Base-by-base conservation (phyloP, 2,113 vertebrate species). In the Rhynchomys soricoides region DNA sequence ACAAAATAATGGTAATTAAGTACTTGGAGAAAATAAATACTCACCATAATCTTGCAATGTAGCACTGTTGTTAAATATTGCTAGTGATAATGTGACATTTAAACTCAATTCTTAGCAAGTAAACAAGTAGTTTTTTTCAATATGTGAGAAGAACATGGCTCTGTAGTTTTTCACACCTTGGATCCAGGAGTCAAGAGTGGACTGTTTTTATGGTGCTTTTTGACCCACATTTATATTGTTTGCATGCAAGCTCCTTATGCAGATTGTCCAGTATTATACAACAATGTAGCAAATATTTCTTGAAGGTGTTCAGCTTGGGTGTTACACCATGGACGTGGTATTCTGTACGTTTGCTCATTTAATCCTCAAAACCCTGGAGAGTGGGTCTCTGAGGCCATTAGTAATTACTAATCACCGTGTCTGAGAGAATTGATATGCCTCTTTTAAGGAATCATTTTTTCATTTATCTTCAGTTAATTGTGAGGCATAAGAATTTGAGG, bases 111-210 rank as follows among this genome's bases (percentile, higher is more conserved):
- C 37, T 89, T 83, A 94, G 37, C 31, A 93, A n/a, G 21, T 85
- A 95, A 95, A 87, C 34, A 96, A 94, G 43, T 78, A 8, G 3
- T 55, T 88, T 94, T 95, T 93, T 92, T 94, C 17, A 91, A 17
- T 90, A 89, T 71, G 11, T 79, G 82, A 79, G 92, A 92, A 82
- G 19, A 95, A 73, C 92, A 55, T 90, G 64, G 64, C 77, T 91
- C 94, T 95, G 7, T 81, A 70, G 78, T 31, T 92, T 50, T 83
- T 90, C 29, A 90, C 13, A 55, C 34, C 26, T 75, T 87, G n/a
- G 87, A 7, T 91, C 19, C 62, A 1, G n/a, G 64, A 70, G 88
- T 83, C 86, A 73, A 82, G 5, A 19, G 16, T 73, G 40, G 16
- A 3, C n/a, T 87, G 22, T 62, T 91, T 96, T 96, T 83, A 70